Base-by-base conservation (phyloP, 2,888 invertebrate species). In the Archips crataeganus region DNA sequence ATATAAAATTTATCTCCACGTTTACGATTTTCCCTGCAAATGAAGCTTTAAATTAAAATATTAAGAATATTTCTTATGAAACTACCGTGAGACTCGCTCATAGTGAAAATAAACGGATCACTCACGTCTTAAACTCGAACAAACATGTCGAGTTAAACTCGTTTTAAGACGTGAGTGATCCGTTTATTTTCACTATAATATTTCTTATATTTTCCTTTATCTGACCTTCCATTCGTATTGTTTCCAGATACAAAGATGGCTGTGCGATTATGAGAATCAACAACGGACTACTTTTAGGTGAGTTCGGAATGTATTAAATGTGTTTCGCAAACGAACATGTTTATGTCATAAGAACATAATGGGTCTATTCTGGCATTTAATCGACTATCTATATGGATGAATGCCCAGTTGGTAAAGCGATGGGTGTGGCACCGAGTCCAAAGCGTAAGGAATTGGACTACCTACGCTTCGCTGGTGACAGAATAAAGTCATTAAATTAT, bases 191-290 rank as follows among this genome's bases (percentile, higher is more conserved):
- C n/a, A n/a, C n/a, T n/a, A n/a, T n/a, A 54, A 54, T 49, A n/a
- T 49, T 13, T n/a, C 49, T n/a, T 45, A 11, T 45, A 45, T 45
- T 45, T 11, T 0, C 49, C 1, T 49, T 5, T 4, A n/a, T 6
- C 4, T 49, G n/a, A 49, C 5, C 13, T 49, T n/a, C 49, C 79
- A 74, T 78, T 76, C 80, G 84, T 82, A 83, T 86, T 92, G 81
- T 86, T 87, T 81, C 61, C 93, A 93, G 94, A 88, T 90, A 81
- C 80, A 81, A 88, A 83, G 80, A 93, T 93, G 92, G 85, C 85
- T 83, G 80, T 78, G 81, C 87, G 89, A 87, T 92, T 91, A 93
- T 93, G 92, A 93, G 86, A 83, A 81, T 81, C 81, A 79, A 81
- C 81, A 76, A 80, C 82, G 82, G 85, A 83, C 85, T 76, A 82